phyloP scores from a whole-genome alignment of 2,797 vertebrate species.

The Oryzias sinensis region DNA sequence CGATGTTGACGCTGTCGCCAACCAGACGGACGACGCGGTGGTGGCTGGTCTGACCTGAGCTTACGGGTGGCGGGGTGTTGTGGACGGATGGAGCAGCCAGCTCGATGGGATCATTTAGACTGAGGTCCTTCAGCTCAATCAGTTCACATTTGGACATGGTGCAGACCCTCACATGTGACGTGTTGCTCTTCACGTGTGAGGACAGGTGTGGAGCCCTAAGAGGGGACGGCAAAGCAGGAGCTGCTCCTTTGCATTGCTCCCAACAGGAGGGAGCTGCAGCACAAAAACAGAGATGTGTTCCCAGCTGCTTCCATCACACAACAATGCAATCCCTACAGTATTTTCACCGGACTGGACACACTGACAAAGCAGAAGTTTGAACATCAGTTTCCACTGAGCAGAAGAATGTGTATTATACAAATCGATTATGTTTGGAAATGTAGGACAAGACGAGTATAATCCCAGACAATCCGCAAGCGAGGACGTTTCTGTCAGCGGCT shows the following conservation, averaged over 20 bases:
- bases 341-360: conserved; percentile 9
- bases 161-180: conserved; percentile 45
- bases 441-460: conserved; percentile 55
- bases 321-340: neutral
- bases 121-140: conserved; percentile 88
- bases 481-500: neutral
- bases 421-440: conserved; percentile 43
- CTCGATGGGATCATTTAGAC: conserved; percentile 78
- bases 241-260: conserved; percentile 10
- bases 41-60: conserved; percentile 67
- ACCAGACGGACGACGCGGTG: conserved; percentile 69
- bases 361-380: conserved; percentile 51
- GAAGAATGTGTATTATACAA: conserved; percentile 18
- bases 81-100: conserved; percentile 60
- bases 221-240: conserved; percentile 13
- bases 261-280: neutral
- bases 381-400: conserved; percentile 35
- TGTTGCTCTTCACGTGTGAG: conserved; percentile 24
- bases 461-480: conserved; percentile 29
- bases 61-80: conserved; percentile 49
- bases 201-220: neutral
- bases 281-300: neutral
- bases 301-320: neutral
- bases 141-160: conserved; percentile 85
- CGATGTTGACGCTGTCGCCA: conserved; percentile 65